Base-by-base conservation (phyloP, 2,797 vertebrate genomes). In the Echiichthys vipera region DNA sequence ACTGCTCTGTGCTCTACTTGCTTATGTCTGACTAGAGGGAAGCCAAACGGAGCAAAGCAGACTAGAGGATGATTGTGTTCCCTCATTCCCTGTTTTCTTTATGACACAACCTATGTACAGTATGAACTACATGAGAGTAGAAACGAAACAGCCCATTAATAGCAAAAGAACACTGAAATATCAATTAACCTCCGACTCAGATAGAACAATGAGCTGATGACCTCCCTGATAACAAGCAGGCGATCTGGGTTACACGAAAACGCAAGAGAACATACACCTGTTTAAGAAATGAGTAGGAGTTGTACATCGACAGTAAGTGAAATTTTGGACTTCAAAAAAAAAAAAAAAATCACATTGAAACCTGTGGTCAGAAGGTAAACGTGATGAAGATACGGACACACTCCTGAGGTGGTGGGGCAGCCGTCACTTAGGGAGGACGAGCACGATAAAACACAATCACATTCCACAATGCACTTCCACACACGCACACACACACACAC, bases 131-230 rank as follows among this genome's bases (percentile, higher is more conserved):
- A 22, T 32, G 51, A 72, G 47, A 46, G 79, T 10, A 72, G 68
- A 71, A 80, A 80, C 12, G 74, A 71, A 75, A 86, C 65, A 80
- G 74, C 54, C 66, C 53, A 66, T 82, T 74, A 55, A 77, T 51
- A 81, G 71, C 53, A 71, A 81, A 56, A 78, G 54, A 74, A 74
- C 72, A 84, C 73, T 68, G 39, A 76, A 72, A 78, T 59, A 83
- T 69, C 70, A 64, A 73, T 53, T 40, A 79, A 71, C 24, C 58
- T 81, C 71, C 59, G 76, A 84, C 40, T 58, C 36, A 20, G 46
- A 55, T 34, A 58, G 25, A 81, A 68, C 55, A 54, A 74, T 58
- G 43, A 50, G 47, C 67, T 56, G 62, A 76, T 27, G 51, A 57
- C 34, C 63, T 71, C 65, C 57, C 47, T 61, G 62, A 61, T 29